Base-by-base conservation (phyloP, 1,140 invertebrate genomes). In the Eriosoma lanigerum region DNA sequence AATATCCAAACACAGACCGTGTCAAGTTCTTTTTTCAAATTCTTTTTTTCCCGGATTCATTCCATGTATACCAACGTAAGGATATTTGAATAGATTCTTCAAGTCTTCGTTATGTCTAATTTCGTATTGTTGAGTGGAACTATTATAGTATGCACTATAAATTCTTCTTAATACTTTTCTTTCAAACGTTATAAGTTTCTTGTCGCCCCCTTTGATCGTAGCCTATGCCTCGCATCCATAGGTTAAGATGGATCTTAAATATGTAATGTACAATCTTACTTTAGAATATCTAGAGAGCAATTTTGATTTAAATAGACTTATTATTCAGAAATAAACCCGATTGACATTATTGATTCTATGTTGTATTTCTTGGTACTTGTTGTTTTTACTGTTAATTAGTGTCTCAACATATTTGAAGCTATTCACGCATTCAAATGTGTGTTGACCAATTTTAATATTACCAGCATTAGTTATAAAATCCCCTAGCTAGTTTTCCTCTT, bases 341-440 rank as follows among this genome's bases (percentile, higher is more conserved):
- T 56, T 56, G 52, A 15, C 15, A 15, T 19, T 17, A 56, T 21
- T 21, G 52, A 56, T 56, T 56, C 52, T 56, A 8, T 56, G 52
- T 56, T 56, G 52, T 4, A 56, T 56, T 15, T 56, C 52, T 56
- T 64, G 60, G 60, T 64, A 17, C 60, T 32, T 32, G 32, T 64
- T 29, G 15, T 64, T 64, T 64, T 64, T 64, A 19, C 12, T 64
- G 26, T 64, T 64, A 64, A 64, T 64, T 64, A 64, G 60, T 64
- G 60, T 64, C 26, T 8, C 26, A 32, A 64, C 26, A 64, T 64
- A 64, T 64, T 32, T 64, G 60, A 64, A 64, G 24, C 26, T 64
- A 32, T 64, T 2, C 26, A 32, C 26, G 24, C 26, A 12, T 62
- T 62, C 24, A 62, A 62, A n/a, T 52, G 19, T 52, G 19, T 56